Conservation (phyloP, 2,888 invertebrate species). For the Rotaria magnacalcarata region DNA sequence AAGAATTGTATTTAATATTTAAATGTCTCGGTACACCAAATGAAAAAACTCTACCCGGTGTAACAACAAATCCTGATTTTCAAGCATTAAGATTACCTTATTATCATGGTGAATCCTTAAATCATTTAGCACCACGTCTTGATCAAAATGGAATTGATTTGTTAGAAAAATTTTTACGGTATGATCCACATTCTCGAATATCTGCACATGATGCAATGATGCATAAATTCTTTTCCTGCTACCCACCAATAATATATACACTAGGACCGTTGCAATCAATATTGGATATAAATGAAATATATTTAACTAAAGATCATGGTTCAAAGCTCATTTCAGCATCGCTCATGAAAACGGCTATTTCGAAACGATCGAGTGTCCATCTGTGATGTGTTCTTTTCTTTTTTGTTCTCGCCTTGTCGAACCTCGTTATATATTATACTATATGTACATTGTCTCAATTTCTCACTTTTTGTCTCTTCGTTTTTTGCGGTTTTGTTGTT, state of each 20-base stretch:
- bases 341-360: conserved; percentile 25
- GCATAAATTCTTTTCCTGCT: conserved; percentile 77
- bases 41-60: conserved; percentile 86
- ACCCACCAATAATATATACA: conserved; percentile 38
- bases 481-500: conserved; percentile 3
- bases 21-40: conserved; percentile 88
- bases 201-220: conserved; percentile 79
- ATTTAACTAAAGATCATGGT: conserved; percentile 42
- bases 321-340: conserved; percentile 33
- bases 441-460: neutral
- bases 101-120: conserved; percentile 51
- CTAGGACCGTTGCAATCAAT: conserved; percentile 42
- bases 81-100: conserved; percentile 36
- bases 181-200: conserved; percentile 63
- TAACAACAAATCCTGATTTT: conserved; percentile 73
- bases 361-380: conserved; percentile 35
- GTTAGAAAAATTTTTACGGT: conserved; percentile 51
- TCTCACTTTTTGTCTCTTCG: neutral
- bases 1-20: conserved; percentile 64
- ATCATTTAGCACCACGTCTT: conserved; percentile 46
- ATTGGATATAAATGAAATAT: conserved; percentile 38
- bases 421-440: conserved; percentile 2
- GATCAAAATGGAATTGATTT: conserved; percentile 40
- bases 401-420: conserved; percentile 17
- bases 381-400: neutral